phyloP scores from a whole-genome alignment of 2,113 vertebrate genomes.

The Symphodus melops region DNA sequence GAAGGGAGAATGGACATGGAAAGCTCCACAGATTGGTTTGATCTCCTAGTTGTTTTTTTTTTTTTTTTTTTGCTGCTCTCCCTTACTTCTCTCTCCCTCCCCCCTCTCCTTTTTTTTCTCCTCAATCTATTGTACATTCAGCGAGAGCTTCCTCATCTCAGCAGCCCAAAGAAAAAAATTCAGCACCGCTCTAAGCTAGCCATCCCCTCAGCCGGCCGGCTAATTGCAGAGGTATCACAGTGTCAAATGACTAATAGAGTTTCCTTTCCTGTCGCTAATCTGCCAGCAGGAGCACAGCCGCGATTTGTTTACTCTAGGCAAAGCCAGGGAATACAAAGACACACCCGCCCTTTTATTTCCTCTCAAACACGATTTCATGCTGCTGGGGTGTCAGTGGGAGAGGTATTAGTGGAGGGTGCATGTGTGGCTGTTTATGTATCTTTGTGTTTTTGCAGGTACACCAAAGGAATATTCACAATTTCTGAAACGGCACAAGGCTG shows the following conservation, averaged over 20 bases:
- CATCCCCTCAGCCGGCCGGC: conserved; percentile 48
- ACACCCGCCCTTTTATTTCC: conserved; percentile 61
- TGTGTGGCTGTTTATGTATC: conserved; percentile 1
- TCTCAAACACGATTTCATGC: conserved; percentile 65
- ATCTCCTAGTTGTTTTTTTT: conserved; percentile 23
- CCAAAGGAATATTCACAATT: conserved; percentile 13
- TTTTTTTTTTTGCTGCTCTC: too few relatives aligned
- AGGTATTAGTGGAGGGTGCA: conserved; percentile 21
- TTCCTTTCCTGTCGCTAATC: conserved; percentile 69
- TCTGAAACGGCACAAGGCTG: conserved; percentile 21
- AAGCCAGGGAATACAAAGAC: conserved; percentile 64
- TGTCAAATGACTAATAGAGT: conserved; percentile 78
- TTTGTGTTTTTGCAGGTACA: conserved; percentile 2
- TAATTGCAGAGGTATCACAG: conserved; percentile 77
- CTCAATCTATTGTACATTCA: conserved; percentile 34
- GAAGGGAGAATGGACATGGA: conserved; percentile 38
- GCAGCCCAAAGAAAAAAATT: conserved; percentile 47
- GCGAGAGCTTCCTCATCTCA: conserved; percentile 18
- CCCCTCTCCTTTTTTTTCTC: neutral
- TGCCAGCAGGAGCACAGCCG: conserved; percentile 66
- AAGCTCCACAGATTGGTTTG: conserved; percentile 60
- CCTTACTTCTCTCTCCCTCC: neutral
- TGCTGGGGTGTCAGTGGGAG: conserved; percentile 36
- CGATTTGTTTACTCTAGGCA: conserved; percentile 71
- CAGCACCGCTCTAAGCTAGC: conserved; percentile 31